Base-by-base conservation (phyloP, 2,888 invertebrate species). In the Serripes groenlandicus region DNA sequence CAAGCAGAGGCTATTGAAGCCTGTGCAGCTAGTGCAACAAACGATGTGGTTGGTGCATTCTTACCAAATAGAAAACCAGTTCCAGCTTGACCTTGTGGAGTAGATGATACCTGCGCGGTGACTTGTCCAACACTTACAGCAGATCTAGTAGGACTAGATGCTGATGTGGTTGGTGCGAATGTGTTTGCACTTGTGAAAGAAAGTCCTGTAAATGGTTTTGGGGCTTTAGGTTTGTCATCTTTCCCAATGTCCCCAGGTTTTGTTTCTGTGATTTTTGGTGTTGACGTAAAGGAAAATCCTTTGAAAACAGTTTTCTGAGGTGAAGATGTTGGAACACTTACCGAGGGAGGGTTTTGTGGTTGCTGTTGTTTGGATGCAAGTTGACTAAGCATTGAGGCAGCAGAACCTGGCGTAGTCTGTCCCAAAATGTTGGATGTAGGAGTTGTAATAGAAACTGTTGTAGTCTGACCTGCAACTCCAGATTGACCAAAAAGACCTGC, bases 211-310 rank as follows among this genome's bases (percentile, higher is more conserved):
- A 92, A 92, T 11, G 92, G 95, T 89, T 88, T 94, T 30, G 85
- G 92, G 0, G 94, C 93, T 18, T 93, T 93, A 77, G 94, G 93
- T 28, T 92, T 93, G 1, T 32, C 58, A 21, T 60, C 62, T 68
- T 85, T 66, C 62, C 70, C 49, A 56, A 78, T 42, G 21, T 78
- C 78, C 9, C 82, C 79, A 37, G 64, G 78, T 60, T 84, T 88
- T 1, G 69, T 75, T 35, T 85, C 82, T 5, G 85, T 78, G 9
- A 97, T 96, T 18, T 96, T 96, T 5, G 97, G 97, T 21, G 96
- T 95, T 49, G 96, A 95, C 32, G 95, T 96, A 92, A 97, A 97
- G 9, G 96, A 96, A 90, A 97, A 97, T 52, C 97, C 97, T 60
- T 97, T 97, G 69, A 97, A 90, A 7, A 85, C 75, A 21, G 89